phyloP scores from a whole-genome alignment of 1,140 invertebrate genomes.

The Lamellibrachia luymesi region DNA sequence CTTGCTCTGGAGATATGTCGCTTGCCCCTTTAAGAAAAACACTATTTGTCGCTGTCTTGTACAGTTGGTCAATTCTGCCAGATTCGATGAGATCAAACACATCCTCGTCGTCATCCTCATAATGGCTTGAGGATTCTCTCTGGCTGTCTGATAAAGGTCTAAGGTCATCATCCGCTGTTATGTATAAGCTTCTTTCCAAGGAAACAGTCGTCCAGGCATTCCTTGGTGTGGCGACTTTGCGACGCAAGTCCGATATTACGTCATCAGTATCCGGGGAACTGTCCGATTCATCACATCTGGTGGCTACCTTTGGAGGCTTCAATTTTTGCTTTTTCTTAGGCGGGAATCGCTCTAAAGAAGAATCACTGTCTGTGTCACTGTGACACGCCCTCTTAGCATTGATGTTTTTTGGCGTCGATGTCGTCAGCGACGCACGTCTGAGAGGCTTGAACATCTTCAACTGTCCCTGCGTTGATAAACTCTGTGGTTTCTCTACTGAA shows the following conservation, averaged over 20 bases:
- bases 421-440: not conserved
- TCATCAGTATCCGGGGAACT: constrained; percentile 16
- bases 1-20: not conserved
- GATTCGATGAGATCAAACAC: not conserved
- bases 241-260: not conserved
- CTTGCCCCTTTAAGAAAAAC: not conserved
- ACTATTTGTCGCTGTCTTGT: not conserved
- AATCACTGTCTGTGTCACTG: not conserved
- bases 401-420: not conserved
- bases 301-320: not conserved
- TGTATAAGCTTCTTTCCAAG: not conserved
- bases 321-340: not conserved
- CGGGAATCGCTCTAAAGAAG: not conserved
- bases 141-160: not conserved
- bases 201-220: not conserved
- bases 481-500: not conserved
- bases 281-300: not conserved
- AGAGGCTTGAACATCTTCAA: not conserved
- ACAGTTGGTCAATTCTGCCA: not conserved
- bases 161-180: not conserved
- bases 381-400: not conserved
- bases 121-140: not conserved
- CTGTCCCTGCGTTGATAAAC: not conserved
- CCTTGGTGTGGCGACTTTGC: not conserved
- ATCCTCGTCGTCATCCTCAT: not conserved